Base-by-base conservation (phyloP, 2,113 vertebrate species). In the Dasyornis broadbenti region DNA sequence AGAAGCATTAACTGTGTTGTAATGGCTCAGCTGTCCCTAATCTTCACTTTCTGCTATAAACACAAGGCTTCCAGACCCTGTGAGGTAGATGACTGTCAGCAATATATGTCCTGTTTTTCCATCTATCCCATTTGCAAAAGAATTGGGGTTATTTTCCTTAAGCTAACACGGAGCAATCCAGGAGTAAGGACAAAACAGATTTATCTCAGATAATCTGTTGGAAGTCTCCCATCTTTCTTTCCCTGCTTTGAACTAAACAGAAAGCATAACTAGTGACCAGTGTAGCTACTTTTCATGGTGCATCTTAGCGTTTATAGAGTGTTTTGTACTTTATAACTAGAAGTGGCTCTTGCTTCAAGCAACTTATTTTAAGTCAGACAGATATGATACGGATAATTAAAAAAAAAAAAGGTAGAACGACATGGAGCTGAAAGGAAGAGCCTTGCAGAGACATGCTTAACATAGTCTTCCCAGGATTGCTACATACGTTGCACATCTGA, bases 361-460 rank as follows among this genome's bases (percentile, higher is more conserved):
- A 63, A 50, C 13, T 40, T 85, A 35, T 70, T 39, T 82, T 31
- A 50, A 92, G 15, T 72, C 37, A 79, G 54, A 76, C 6, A 66
- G 37, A 52, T 84, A 37, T 47, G 65, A 63, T 78, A 89, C 2
- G 2, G 11, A 7, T 33, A 57, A 56, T 54, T 57, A 13, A 75
- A 70, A 69, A 47, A 49, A 44, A 17, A 17, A 53, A 8, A 3
- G 8, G 9, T 17, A 57, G n/a, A 27, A 81, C n/a, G 80, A 63
- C 30, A 35, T 23, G 19, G 39, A 78, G 33, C 42, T 81, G 44
- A 91, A 95, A 68, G 19, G 13, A 89, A 60, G 31, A 89, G 13
- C 47, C 60, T 84, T 95, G 94, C 78, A 96, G 82, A 72, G 61
- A 76, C 90, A 76, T 49, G 84, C 49, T 91, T 81, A 85, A 10